These are phyloP conservation scores for Lepidocyrtinus sp. DNA, from an alignment of 2,888 invertebrate genomes.

Conservation along the genomic window DNA sequence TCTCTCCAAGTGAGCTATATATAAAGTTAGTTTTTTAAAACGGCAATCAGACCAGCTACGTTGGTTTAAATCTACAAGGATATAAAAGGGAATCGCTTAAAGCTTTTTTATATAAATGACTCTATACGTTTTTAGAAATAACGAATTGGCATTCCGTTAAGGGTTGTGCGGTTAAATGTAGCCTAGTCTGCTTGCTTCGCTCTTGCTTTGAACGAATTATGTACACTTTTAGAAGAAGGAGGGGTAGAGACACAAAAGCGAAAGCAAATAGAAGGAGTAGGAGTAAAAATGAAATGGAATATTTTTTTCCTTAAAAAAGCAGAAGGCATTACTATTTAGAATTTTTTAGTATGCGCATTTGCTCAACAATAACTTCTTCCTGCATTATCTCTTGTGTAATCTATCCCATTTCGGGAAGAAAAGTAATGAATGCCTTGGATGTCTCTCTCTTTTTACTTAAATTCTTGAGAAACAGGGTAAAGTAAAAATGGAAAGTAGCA, in stretches of 20 bases:
- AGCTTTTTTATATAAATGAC: neutral
- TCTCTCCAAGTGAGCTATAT: neutral
- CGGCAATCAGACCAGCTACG: too few relatives aligned
- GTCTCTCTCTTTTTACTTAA: constrained; percentile 1
- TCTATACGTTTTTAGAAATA: neutral
- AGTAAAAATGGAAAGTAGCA: constrained; percentile 13
- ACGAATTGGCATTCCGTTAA: neutral
- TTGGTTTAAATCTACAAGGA: too few relatives aligned
- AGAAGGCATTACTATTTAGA: constrained; percentile 40
- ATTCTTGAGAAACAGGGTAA: neutral
- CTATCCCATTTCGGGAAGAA: constrained; percentile 19
- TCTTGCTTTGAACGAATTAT: neutral
- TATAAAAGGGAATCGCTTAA: neutral
- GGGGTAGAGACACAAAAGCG: neutral
- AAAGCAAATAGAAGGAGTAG: constrained; percentile 5
- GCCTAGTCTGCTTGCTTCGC: neutral
- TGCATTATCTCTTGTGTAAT: constrained; percentile 39
- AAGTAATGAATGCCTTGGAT: constrained; percentile 11
- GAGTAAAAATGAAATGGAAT: neutral
- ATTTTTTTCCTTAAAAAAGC: constrained; percentile 17
- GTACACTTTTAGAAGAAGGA: neutral
- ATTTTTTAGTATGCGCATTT: constrained; percentile 42
- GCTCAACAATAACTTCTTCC: constrained; percentile 23
- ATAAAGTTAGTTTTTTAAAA: neutral
- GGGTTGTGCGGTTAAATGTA: neutral